These are phyloP conservation scores for Schizopygopsis pylzovi DNA, from an alignment of 2,797 vertebrate genomes.

Conservation along the genomic window DNA sequence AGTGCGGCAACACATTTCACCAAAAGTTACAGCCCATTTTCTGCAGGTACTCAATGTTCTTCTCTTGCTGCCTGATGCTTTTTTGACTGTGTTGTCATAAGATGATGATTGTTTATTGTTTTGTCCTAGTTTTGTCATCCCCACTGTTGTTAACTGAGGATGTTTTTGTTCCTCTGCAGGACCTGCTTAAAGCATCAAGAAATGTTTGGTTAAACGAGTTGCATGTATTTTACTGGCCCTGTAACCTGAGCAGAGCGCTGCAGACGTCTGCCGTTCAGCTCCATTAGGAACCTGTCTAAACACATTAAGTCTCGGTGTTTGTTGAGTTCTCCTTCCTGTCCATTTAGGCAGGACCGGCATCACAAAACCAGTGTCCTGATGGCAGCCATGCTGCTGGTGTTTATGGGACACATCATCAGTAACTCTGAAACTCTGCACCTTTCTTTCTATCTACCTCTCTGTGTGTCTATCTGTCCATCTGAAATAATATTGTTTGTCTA, in stretches of 20 bases:
- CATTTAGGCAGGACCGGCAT: slow-evolving; percentile 28
- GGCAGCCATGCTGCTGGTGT: background rate
- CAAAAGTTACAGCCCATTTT: slow-evolving; percentile 8
- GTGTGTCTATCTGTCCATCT: background rate
- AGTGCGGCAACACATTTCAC: slow-evolving; percentile 10
- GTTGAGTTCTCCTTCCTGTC: slow-evolving; percentile 18
- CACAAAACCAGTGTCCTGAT: slow-evolving; percentile 15
- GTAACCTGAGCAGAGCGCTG: slow-evolving; percentile 40
- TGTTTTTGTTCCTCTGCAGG: background rate
- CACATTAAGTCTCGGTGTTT: slow-evolving; percentile 33
- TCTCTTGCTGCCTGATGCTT: background rate
- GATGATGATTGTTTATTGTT: background rate
- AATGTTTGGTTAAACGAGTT: slow-evolving; percentile 11
- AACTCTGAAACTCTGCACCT: slow-evolving; percentile 6
- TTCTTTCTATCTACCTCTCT: background rate
- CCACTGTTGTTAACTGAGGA: background rate
- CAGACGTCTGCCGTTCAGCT: slow-evolving; percentile 23
- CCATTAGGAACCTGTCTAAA: slow-evolving; percentile 50
- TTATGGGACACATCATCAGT: background rate
- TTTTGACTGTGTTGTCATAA: background rate
- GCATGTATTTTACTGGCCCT: slow-evolving; percentile 24
- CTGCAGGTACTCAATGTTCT: background rate
- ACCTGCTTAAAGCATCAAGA: slow-evolving; percentile 8
- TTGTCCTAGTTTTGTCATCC: background rate
- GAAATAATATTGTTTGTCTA: background rate